phyloP scores from a whole-genome alignment of 2,888 invertebrate species.

The Nephrotoma appendiculata region DNA sequence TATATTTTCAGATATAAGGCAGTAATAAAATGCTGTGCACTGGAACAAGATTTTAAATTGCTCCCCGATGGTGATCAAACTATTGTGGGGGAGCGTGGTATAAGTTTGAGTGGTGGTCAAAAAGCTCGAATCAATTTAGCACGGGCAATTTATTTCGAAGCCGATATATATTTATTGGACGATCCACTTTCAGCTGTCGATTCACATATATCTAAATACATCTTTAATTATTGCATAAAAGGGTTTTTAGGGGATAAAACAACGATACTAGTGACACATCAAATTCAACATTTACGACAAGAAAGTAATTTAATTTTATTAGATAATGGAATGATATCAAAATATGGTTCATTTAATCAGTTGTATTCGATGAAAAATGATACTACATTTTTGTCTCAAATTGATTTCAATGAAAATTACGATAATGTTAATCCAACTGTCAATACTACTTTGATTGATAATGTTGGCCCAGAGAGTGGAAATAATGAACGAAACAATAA shows the following conservation, averaged over 20 bases:
- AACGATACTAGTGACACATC: conserved; percentile 70
- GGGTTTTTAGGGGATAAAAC: conserved; percentile 45
- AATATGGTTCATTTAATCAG: conserved; percentile 31
- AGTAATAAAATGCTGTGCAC: conserved; percentile 49
- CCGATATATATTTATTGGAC: conserved; percentile 52
- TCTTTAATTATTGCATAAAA: conserved; percentile 47
- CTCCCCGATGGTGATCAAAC: conserved; percentile 65
- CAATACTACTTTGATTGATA: not conserved
- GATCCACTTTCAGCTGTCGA: conserved; percentile 62
- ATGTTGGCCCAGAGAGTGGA: not conserved
- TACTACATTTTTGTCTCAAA: not conserved
- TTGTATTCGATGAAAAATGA: not conserved
- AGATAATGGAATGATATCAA: conserved; percentile 25
- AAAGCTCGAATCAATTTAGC: conserved; percentile 68
- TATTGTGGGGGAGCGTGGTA: conserved; percentile 68
- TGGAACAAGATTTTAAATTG: conserved; percentile 53
- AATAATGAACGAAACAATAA: not conserved
- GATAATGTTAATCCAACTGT: not conserved
- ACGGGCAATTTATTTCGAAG: conserved; percentile 57
- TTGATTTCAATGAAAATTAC: not conserved
- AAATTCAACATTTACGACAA: conserved; percentile 47
- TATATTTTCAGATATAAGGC: conserved; percentile 19
- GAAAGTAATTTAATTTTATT: conserved; percentile 38
- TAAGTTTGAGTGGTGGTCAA: conserved; percentile 71
- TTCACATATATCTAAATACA: conserved; percentile 43